A percentile compares a stretch with the other conserved stretches of the same genome.
phyloP scores from a whole-genome alignment of 2,113 vertebrate genomes.

The Protobothrops mucrosquamatus region DNA sequence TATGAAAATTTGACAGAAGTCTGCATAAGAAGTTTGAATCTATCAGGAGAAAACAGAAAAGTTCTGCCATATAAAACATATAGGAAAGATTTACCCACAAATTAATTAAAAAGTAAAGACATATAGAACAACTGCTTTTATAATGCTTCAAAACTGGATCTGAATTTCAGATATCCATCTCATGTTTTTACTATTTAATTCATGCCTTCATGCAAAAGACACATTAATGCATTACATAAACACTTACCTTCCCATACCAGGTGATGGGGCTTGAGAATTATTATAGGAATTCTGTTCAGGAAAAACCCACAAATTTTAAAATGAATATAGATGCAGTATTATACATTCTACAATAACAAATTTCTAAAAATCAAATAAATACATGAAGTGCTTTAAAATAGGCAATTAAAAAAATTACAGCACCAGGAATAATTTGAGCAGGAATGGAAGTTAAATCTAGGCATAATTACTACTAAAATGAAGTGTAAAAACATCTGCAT shows the following conservation, averaged over 20 bases:
- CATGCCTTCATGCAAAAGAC: neutral
- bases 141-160: neutral
- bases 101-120: neutral
- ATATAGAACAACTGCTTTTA: neutral
- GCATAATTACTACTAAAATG: neutral
- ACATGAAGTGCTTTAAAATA: neutral
- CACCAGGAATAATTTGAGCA: neutral
- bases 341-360: neutral
- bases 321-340: neutral
- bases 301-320: conserved; percentile 24
- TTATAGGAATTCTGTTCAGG: conserved; percentile 89
- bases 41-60: neutral
- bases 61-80: neutral
- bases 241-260: conserved; percentile 95
- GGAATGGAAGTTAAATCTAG: neutral
- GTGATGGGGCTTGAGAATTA: conserved; percentile 97
- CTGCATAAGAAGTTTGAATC: neutral
- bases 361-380: neutral
- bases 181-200: neutral
- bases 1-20: neutral
- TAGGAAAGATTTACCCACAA: neutral
- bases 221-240: conserved; percentile 13
- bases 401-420: neutral
- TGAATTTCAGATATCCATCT: neutral
- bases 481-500: neutral